Base-by-base conservation (phyloP, 1,140 invertebrate genomes). In the Drosophila sp. region DNA sequence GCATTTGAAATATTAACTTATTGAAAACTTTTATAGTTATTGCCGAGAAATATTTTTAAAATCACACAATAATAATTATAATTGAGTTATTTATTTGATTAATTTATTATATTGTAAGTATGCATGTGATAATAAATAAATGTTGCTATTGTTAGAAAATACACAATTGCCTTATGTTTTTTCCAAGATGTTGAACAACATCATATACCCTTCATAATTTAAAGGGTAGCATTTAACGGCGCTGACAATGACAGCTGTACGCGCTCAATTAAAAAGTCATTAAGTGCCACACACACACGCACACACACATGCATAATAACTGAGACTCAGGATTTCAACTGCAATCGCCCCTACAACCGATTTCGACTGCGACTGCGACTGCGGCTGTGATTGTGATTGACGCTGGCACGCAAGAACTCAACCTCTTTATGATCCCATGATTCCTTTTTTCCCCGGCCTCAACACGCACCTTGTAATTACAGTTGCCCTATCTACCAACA, bases 221-320 rank as follows among this genome's bases (percentile, higher is more conserved):
- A 6, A 41, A 67, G 86, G 82, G 76, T 74, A 77, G 79, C 83
- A 89, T 77, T 72, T 72, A 87, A 87, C 79, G 84, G 83, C 84
- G 84, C 76, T 80, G 79, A 47, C 65, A 70, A 81, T 73, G 83
- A 77, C 84, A 87, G 84, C 76, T 87, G 84, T 80, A 89, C 69
- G 79, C 67, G 84, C 84, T 83, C 83, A 87, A 87, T 87, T 87
- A 87, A 87, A 87, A 87, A 87, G 83, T 87, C 83, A 87, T 87
- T 87, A 87, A 83, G 83, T 79, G 76, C 50, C 60, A 64, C 66
- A 60, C 77, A 72, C 32, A 76, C 44, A 66, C 8, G 40, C n/a
- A 23, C 17, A 60, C 41, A 60, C 40, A 41, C 29, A 47, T 54
- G 56, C 41, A 40, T 33, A 47, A 47, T 29, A 35, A 25, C 27